phyloP scores from a whole-genome alignment of 2,113 vertebrate genomes.

The Scortum barcoo region DNA sequence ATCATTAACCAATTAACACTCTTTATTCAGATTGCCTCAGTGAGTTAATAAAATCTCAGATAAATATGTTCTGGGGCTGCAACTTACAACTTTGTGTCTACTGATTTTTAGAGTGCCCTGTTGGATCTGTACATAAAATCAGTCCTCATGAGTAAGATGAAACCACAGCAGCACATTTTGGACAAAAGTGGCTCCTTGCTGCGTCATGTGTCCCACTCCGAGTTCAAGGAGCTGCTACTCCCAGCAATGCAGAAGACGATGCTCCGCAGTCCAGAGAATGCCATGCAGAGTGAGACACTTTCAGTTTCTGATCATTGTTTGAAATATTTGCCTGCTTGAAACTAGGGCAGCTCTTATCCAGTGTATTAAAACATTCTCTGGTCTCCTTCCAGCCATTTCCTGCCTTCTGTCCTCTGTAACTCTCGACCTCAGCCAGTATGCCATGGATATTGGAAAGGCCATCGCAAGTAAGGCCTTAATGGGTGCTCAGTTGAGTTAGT shows the following conservation, averaged over 20 bases:
- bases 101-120: constrained; percentile 84
- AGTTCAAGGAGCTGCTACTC: constrained; percentile 94
- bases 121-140: constrained; percentile 96
- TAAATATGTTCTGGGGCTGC: not conserved
- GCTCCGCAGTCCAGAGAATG: constrained; percentile 95
- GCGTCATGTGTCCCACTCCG: constrained; percentile 90
- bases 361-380: not conserved
- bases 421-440: constrained; percentile 97
- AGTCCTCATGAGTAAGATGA: constrained; percentile 95
- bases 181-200: constrained; percentile 90
- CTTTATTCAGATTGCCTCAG: not conserved
- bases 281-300: constrained; percentile 90
- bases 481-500: not conserved
- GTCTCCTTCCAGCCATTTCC: constrained; percentile 88
- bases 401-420: constrained; percentile 91
- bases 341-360: not conserved
- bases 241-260: constrained; percentile 95
- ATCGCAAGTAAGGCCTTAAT: constrained; percentile 87
- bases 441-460: constrained; percentile 93
- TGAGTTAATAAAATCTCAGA: not conserved
- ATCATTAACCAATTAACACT: not conserved
- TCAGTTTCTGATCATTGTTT: not conserved
- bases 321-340: not conserved
- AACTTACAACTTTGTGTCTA: not conserved
- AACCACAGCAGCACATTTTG: constrained; percentile 92